Base-by-base conservation (phyloP, 2,888 invertebrate species). In the Panzeria rudis region DNA sequence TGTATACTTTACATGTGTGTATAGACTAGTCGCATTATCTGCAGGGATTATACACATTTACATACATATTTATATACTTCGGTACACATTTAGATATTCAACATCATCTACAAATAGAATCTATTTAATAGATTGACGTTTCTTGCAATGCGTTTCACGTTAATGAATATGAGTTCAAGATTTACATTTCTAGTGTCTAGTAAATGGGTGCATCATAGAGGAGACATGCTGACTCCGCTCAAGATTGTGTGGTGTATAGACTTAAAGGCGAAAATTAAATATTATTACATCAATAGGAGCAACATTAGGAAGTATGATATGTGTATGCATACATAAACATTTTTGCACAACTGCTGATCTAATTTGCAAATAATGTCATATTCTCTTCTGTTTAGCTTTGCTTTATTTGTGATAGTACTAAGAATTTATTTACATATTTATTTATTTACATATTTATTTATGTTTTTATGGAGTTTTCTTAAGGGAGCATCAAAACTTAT, bases 121-220 rank as follows among this genome's bases (percentile, higher is more conserved):
- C n/a, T n/a, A n/a, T n/a, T n/a, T n/a, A 17, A 69, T 25, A 62
- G 62, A 68, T 25, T 78, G 78, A 50, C 69, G 66, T 66, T 64
- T 23, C 38, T 17, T 35, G 52, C 50, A 50, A 50, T 71, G 69
- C 52, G n/a, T 41, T 32, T 29, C 9, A 64, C 25, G 20, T 71
- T 54, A n/a, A n/a, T n/a, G n/a, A n/a, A n/a, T 56, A 41, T 38
- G 11, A 54, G 75, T 75, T 64, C 11, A 38, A 62, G 29, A 52
- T 78, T 61, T 62, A 41, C 61, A 71, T 71, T 61, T 61, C 8
- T n/a, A n/a, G 17, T 62, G 62, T 62, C 62, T 47, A 32, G 44
- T 20, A 50, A 44, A 66, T 66, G 56, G 56, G 23, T 66, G 61
- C 44, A 76, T 77, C 54, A 56, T 11, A 20, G 11, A 15, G 47